A percentile compares a stretch with the other conserved stretches of the same genome.
These are phyloP conservation scores for Pentamera pediparva DNA, from an alignment of 53 echinoderm and acorn worm species.

Conservation along the genomic window DNA sequence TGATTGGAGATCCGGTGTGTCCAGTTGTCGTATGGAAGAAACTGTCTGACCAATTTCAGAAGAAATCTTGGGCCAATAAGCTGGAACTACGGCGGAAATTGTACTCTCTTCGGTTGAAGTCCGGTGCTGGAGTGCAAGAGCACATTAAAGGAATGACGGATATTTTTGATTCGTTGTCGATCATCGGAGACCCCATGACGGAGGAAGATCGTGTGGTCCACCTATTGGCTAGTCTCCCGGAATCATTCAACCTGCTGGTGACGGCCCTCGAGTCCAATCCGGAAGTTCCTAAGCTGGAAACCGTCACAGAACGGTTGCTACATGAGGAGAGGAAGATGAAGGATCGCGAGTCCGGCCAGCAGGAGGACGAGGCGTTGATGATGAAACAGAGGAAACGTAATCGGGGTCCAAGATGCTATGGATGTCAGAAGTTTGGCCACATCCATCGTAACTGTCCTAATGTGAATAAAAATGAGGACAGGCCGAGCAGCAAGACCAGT, in stretches of 20 bases:
- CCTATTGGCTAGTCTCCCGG: background rate
- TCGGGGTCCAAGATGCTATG: background rate
- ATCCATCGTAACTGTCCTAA: background rate
- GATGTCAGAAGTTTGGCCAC: background rate
- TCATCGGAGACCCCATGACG: background rate
- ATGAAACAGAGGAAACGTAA: background rate
- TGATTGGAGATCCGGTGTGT: background rate
- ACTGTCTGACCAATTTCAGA: conserved; percentile 6
- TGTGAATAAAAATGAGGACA: background rate
- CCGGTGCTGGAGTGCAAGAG: background rate
- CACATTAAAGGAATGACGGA: background rate
- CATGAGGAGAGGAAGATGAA: conserved; percentile 8
- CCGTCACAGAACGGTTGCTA: background rate
- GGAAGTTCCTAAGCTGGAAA: background rate
- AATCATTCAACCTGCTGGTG: background rate
- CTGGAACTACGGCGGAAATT: background rate
- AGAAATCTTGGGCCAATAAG: conserved; percentile 16
- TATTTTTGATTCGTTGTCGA: background rate
- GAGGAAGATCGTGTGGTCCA: conserved; percentile 8
- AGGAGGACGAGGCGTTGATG: background rate
- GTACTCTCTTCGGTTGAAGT: background rate
- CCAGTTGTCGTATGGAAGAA: conserved; percentile 2
- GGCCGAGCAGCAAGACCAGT: background rate
- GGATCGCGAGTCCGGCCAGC: background rate
- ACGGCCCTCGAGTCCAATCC: background rate